Conservation (phyloP, 2,888 invertebrate species). For the Nomada flava region DNA sequence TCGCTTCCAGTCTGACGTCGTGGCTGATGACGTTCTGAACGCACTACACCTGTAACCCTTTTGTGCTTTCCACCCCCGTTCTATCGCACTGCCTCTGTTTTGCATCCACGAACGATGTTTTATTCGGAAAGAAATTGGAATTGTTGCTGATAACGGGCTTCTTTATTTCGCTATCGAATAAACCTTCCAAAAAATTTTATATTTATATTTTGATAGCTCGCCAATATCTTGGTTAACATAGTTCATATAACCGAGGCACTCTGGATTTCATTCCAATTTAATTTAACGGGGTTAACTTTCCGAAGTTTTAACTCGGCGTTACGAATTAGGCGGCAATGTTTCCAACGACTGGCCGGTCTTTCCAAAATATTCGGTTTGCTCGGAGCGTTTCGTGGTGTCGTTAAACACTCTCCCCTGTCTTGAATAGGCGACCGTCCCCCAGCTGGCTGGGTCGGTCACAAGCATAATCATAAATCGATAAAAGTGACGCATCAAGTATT, state of each 20-base stretch:
- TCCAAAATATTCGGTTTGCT: background rate
- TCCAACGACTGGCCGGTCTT: no score
- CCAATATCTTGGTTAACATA: no score
- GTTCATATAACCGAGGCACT: no score
- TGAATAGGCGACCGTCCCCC: slow-evolving; percentile 12
- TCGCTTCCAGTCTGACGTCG: slow-evolving; percentile 46
- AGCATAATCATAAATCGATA: slow-evolving; percentile 71
- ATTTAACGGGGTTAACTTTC: no score
- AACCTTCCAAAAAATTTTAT: no score
- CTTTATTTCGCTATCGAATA: background rate
- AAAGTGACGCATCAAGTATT: slow-evolving; percentile 64
- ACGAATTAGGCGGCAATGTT: no score
- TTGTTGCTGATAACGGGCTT: background rate
- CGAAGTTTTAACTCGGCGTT: no score
- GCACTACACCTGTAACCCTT: slow-evolving; percentile 28
- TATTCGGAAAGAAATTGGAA: background rate
- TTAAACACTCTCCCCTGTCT: slow-evolving; percentile 22
- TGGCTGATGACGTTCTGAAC: slow-evolving; percentile 43
- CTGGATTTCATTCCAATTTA: no score
- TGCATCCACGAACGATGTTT: background rate
- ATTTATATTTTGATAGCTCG: no score
- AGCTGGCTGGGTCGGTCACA: slow-evolving; percentile 41
- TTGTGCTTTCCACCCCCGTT: background rate
- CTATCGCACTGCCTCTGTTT: background rate
- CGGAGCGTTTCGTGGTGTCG: background rate